phyloP scores from a whole-genome alignment of 92 coral and sea anemone species.

The Montipora capitata region DNA sequence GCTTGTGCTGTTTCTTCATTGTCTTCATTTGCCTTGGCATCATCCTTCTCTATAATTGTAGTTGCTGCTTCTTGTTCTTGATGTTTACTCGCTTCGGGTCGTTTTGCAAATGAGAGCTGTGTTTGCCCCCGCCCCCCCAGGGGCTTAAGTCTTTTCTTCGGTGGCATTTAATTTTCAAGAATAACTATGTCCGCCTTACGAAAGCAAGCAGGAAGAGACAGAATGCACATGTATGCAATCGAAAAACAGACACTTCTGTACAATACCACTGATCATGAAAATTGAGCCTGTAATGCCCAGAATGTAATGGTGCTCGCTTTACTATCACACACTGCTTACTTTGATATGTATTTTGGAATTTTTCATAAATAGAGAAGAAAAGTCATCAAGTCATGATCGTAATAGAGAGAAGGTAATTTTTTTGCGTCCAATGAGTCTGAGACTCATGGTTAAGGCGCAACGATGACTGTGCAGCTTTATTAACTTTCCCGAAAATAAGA shows the following conservation, averaged over 20 bases:
- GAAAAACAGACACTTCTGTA: background rate
- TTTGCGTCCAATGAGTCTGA: background rate
- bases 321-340: background rate
- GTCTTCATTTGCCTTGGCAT: conserved; percentile 18
- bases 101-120: no score
- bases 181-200: background rate
- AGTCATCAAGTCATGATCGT: background rate
- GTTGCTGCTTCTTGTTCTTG: background rate
- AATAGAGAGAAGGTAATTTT: background rate
- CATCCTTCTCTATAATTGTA: conserved; percentile 6
- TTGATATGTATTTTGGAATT: background rate
- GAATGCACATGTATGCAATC: background rate
- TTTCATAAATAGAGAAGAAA: background rate
- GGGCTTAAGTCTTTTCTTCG: background rate
- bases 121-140: background rate
- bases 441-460: no score
- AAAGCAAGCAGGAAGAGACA: background rate
- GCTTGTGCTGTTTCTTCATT: conserved; percentile 17
- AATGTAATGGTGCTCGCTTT: background rate
- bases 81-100: no score
- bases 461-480: no score
- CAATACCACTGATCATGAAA: background rate
- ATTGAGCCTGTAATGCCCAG: background rate
- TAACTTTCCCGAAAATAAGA: no score
- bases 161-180: background rate